These are phyloP conservation scores for Dinocampus coccinellae DNA, from an alignment of 2,888 invertebrate species.

Conservation along the genomic window DNA sequence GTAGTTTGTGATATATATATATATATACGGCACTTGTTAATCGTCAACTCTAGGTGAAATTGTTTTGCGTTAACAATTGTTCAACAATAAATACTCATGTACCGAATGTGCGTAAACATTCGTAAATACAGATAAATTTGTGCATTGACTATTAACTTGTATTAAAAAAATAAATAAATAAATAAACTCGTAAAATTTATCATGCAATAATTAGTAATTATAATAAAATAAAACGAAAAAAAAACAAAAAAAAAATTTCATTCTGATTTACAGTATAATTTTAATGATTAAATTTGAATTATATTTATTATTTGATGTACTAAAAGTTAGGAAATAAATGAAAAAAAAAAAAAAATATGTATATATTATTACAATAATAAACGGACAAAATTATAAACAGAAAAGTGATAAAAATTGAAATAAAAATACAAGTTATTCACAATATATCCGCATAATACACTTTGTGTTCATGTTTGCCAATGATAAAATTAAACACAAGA, in stretches of 20 bases:
- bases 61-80: constrained; percentile 39
- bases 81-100: not conserved
- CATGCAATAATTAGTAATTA: too few relatives aligned
- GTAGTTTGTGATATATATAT: constrained; percentile 46
- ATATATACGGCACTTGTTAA: constrained; percentile 48
- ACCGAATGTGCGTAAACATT: not conserved
- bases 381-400: not conserved
- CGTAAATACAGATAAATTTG: not conserved
- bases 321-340: too few relatives aligned
- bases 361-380: too few relatives aligned
- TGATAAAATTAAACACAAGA: constrained; percentile 41
- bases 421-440: not conserved
- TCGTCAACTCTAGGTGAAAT: constrained; percentile 51
- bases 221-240: too few relatives aligned
- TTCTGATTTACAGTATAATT: too few relatives aligned
- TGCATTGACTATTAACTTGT: not conserved
- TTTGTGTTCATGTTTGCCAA: constrained; percentile 36
- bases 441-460: not conserved
- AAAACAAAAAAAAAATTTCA: too few relatives aligned
- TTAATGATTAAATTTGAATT: too few relatives aligned
- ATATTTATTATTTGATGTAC: too few relatives aligned
- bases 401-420: not conserved
- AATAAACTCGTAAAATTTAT: too few relatives aligned
- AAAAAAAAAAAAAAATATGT: too few relatives aligned
- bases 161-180: too few relatives aligned